A percentile compares a stretch with the other conserved stretches of the same genome.
Conservation (phyloP, 2,888 invertebrate species). For the Euzophera pinguis region DNA sequence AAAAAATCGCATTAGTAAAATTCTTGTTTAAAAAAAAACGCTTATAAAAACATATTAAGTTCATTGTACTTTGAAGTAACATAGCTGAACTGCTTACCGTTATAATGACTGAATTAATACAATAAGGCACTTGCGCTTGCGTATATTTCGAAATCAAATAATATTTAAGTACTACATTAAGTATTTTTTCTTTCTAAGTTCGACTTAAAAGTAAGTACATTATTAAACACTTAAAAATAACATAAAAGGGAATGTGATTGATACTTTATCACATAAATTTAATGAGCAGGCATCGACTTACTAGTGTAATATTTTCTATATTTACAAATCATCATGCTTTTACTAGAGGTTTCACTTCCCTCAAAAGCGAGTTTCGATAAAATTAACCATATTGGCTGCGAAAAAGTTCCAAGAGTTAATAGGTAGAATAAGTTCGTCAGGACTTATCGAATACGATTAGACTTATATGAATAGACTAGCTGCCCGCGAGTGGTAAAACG, state of each 20-base stretch:
- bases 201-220: constrained; percentile 9
- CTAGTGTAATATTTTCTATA: background rate
- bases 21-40: no score
- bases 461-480: no score
- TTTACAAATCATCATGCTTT: background rate
- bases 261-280: constrained; percentile 18
- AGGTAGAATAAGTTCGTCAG: no score
- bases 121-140: constrained; percentile 4
- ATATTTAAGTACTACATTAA: background rate
- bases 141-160: background rate
- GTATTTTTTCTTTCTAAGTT: background rate
- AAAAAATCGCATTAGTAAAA: no score
- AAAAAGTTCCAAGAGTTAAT: no score
- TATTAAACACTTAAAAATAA: background rate
- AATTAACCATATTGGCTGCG: no score
- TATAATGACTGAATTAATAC: background rate
- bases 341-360: no score
- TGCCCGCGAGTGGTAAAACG: no score
- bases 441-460: no score
- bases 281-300: background rate
- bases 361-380: no score
- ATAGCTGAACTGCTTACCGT: background rate
- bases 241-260: constrained; percentile 20
- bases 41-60: constrained; percentile 24
- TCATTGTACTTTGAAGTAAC: constrained; percentile 49